phyloP scores from a whole-genome alignment of 1,140 invertebrate species.

The Aphis craccivora region DNA sequence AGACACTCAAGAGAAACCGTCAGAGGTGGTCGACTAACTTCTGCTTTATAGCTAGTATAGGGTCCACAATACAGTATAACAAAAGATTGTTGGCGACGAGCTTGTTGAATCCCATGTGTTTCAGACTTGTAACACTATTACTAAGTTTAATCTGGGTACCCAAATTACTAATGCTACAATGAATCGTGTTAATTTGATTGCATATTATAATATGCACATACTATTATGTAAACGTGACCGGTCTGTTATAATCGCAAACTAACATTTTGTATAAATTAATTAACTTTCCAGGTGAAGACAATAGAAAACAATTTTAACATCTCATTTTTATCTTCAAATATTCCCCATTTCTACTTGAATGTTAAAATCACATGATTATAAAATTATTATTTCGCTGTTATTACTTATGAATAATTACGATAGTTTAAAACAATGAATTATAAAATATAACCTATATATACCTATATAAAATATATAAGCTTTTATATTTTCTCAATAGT shows the following conservation, averaged over 20 bases:
- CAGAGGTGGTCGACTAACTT: background rate
- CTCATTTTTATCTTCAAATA: background rate
- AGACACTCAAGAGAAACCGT: background rate
- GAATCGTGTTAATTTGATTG: conserved; percentile 14
- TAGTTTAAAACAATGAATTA: background rate
- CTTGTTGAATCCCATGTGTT: conserved; percentile 13
- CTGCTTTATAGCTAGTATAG: background rate
- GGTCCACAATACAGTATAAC: background rate
- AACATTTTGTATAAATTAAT: background rate
- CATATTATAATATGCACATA: background rate
- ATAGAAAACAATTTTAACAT: background rate
- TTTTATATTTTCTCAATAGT: background rate
- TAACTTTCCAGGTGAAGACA: background rate
- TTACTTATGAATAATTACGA: background rate
- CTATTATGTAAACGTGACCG: background rate
- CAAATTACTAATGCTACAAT: conserved; percentile 6
- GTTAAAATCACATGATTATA: background rate
- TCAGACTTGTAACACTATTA: background rate
- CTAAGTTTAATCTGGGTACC: background rate
- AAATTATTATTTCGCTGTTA: background rate
- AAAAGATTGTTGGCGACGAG: background rate
- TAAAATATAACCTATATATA: background rate
- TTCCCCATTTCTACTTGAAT: background rate
- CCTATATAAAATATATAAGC: background rate
- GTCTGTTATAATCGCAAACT: conserved; percentile 3